Evolutionary conservation across 1,140 invertebrate genomes (phyloP), one percentile per base, ranked within the genome.

Genomic region (Ostrea denselamellosa): DNA sequence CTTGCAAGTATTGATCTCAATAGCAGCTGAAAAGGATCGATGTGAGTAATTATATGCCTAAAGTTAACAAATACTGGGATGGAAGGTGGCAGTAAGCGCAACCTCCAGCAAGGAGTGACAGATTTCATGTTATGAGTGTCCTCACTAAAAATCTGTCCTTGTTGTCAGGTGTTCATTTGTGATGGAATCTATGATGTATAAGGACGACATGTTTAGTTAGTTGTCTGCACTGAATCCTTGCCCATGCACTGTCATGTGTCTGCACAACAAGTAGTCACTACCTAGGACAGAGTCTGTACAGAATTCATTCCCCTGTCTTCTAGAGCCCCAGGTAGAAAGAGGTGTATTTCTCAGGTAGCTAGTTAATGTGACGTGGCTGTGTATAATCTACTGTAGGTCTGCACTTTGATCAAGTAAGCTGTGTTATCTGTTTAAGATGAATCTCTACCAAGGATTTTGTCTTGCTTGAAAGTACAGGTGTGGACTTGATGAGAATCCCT

Each of bases 1-100:
- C 68, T 77, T 77, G 68, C 58, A 34, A 77, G 28, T 77, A 77
- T 77, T 77, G 68, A 77, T 77, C 68, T 34, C 22, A 77, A 77
- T 34, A 77, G 10, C 68, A 77, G 10, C 68, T 77, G 68, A 77
- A 25, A 28, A 77, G 28, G 68, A 77, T 77, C 68, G 12, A 77
- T 77, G 68, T 77, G 25, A 28, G 28, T 34, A 25, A 34, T 44
- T 62, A 62, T 34, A 77, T 77, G 25, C 68, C 25, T 77, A 25
- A 62, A 19, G 58, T 62, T 62, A 62, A n/a, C 58, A 62, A 62
- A 62, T n/a, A 62, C 14, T 25, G 9, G 22, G 68, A 34, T 14
- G 68, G 28, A 17, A 77, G 68, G 28, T 77, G 25, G 68, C 68
- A 77, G 68, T 14, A 14, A 25, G 14, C 22, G 28, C 22, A 77